Conservation (phyloP, 1,140 invertebrate genomes). For the Cherax destructor region DNA sequence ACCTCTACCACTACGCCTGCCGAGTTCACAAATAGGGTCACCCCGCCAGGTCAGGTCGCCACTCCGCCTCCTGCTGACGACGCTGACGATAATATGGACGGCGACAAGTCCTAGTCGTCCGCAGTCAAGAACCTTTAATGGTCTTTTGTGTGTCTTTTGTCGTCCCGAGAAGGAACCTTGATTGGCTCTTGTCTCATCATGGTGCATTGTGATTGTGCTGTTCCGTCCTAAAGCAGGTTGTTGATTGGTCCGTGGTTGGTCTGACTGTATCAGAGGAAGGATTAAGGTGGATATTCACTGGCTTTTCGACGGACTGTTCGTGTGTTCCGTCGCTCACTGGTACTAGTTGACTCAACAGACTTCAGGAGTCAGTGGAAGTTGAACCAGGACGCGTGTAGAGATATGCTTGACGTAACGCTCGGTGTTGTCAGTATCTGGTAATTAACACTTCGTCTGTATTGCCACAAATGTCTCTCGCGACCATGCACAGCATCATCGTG, state of each 20-base stretch:
- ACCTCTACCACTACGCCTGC: background rate
- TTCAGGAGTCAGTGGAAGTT: background rate
- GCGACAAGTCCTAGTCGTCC: background rate
- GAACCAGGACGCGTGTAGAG: background rate
- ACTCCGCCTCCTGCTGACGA: constrained; percentile 42
- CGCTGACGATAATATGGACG: background rate
- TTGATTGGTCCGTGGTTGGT: background rate
- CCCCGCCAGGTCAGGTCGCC: constrained; percentile 59
- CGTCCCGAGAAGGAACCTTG: background rate
- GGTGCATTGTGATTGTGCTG: background rate
- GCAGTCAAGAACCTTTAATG: background rate
- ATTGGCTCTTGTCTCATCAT: background rate
- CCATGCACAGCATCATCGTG: background rate
- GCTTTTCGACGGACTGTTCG: background rate
- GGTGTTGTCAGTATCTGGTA: background rate
- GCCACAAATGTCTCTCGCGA: background rate
- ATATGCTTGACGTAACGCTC: background rate
- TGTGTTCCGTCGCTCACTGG: background rate
- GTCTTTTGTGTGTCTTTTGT: background rate
- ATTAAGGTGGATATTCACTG: background rate
- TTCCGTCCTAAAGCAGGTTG: background rate
- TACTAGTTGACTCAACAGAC: background rate
- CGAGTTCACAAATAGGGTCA: constrained; percentile 28
- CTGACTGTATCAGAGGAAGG: background rate
- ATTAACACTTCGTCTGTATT: background rate